Percentiles rank a stretch among this genome's conserved stretches.
Evolutionary conservation across 1,140 invertebrate genomes (phyloP).

Genomic region (Cydia fagiglandana): DNA sequence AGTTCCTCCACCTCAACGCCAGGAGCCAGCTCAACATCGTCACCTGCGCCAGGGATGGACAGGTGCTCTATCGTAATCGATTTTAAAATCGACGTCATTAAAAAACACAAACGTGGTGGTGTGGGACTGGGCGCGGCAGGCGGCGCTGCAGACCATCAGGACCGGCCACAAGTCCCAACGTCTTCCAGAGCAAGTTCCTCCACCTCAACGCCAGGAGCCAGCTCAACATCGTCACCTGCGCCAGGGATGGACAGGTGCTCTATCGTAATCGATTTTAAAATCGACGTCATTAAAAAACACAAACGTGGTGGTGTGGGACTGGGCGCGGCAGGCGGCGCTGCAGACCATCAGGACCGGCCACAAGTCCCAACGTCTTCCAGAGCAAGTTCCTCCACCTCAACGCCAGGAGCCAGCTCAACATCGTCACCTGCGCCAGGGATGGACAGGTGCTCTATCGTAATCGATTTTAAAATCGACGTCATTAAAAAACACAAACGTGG

Average conservation of each 20-base stretch:
- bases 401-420: conserved; percentile 85
- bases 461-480: too few species aligned
- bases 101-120: conserved; percentile 89
- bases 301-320: conserved; percentile 93
- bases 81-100: too few species aligned
- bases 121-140: conserved; percentile 93
- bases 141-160: conserved; percentile 82
- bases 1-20: conserved; percentile 80
- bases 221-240: conserved; percentile 91
- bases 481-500: conserved; percentile 86
- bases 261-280: background rate
- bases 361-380: conserved; percentile 93
- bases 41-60: conserved; percentile 93
- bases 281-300: conserved; percentile 80
- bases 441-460: conserved; percentile 84
- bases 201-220: conserved; percentile 82
- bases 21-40: conserved; percentile 90
- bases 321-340: conserved; percentile 85
- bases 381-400: conserved; percentile 84
- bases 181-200: conserved; percentile 91
- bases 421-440: conserved; percentile 93
- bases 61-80: conserved; percentile 79
- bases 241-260: conserved; percentile 92
- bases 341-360: conserved; percentile 89
- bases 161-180: conserved; percentile 92